phyloP scores from a whole-genome alignment of 1,140 invertebrate species.

The Atta texana region DNA sequence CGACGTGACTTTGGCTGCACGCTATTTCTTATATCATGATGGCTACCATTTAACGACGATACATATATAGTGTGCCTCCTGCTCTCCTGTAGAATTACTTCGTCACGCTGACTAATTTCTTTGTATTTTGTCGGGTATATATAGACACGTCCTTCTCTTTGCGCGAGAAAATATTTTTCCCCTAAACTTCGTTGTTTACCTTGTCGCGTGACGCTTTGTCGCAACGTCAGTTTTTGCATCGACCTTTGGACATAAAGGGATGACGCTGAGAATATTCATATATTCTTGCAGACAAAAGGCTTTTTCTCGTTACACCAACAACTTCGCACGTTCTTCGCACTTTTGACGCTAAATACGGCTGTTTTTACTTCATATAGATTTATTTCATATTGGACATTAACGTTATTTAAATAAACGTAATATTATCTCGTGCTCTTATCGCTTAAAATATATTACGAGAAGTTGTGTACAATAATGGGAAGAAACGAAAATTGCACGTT shows the following conservation, averaged over 20 bases:
- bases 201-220: conserved; percentile 35
- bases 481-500: conserved; percentile 17
- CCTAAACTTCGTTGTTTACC: background rate
- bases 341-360: background rate
- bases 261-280: background rate
- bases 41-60: conserved; percentile 60
- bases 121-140: conserved; percentile 31
- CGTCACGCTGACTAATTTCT: conserved; percentile 60
- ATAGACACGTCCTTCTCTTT: background rate
- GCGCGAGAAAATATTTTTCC: conserved; percentile 37
- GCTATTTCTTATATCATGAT: conserved; percentile 70
- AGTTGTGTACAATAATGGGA: background rate
- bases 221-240: conserved; percentile 9
- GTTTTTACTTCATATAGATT: background rate
- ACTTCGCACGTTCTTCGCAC: background rate
- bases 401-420: background rate
- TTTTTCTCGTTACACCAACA: background rate
- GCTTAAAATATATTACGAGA: conserved; percentile 31
- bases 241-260: background rate
- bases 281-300: background rate
- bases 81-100: conserved; percentile 46
- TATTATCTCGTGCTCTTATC: background rate
- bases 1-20: conserved; percentile 64
- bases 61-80: conserved; percentile 44
- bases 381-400: background rate